Conservation (phyloP, 2,888 invertebrate species). For the Hirtodrosophila duncani region DNA sequence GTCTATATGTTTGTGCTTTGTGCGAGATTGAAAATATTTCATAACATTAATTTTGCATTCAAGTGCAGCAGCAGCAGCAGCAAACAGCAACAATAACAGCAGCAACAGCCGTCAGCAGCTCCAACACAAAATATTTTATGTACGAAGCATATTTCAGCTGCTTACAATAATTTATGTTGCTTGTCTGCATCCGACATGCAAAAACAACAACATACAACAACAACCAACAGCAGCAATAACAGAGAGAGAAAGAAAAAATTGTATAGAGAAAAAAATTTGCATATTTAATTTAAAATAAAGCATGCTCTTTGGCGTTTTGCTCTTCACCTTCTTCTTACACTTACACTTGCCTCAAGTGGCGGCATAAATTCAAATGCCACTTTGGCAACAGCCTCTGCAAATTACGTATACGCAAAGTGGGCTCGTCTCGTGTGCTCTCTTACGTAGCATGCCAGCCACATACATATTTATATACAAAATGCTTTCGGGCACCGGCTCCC, state of each 20-base stretch:
- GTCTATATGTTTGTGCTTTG: slow-evolving; percentile 24
- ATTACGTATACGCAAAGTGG: slow-evolving; percentile 59
- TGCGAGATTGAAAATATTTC: slow-evolving; percentile 1
- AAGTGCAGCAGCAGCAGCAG: neutral
- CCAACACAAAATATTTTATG: no score
- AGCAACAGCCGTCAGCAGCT: slow-evolving; percentile 16
- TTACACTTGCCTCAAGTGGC: slow-evolving; percentile 60
- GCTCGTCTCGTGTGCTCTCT: no score
- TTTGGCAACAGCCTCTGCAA: slow-evolving; percentile 54
- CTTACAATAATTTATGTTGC: slow-evolving; percentile 44
- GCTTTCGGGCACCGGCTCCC: slow-evolving; percentile 43
- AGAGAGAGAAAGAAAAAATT: slow-evolving; percentile 13
- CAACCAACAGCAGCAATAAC: slow-evolving; percentile 4
- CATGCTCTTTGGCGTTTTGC: slow-evolving; percentile 19
- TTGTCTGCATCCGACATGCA: slow-evolving; percentile 40
- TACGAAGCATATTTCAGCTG: slow-evolving; percentile 41
- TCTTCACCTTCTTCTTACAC: slow-evolving; percentile 10
- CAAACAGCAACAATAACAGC: slow-evolving; percentile 28
- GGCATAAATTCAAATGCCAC: slow-evolving; percentile 68
- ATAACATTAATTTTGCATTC: neutral
- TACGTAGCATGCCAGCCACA: no score
- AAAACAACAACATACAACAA: slow-evolving; percentile 5
- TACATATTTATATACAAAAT: slow-evolving; percentile 30
- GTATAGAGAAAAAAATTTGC: slow-evolving; percentile 38
- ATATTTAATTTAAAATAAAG: slow-evolving; percentile 58